Conservation (phyloP, 2,797 vertebrate genomes). For the Rhabdomys pumilio region DNA sequence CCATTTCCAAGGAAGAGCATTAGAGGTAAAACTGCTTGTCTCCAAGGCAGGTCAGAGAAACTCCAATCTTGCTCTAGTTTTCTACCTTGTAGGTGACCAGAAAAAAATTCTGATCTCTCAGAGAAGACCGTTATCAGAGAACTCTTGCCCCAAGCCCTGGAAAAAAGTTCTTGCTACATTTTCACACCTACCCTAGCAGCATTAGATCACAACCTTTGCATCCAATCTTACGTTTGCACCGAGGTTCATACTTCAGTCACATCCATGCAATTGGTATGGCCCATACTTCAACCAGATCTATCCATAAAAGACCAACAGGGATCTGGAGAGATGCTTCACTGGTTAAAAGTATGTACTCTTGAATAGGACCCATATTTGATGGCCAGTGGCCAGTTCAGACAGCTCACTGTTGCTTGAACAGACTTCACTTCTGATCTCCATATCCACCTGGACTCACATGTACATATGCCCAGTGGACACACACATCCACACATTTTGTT, state of each 20-base stretch:
- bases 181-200: too few species aligned
- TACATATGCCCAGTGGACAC: too few species aligned
- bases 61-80: background rate
- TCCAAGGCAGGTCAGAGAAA: background rate
- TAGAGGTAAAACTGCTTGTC: background rate
- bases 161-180: background rate
- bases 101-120: background rate
- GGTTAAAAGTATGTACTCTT: background rate
- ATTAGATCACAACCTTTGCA: background rate
- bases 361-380: background rate
- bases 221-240: too few species aligned
- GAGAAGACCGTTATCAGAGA: background rate
- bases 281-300: background rate
- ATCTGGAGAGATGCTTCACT: background rate
- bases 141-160: too few species aligned
- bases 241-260: background rate
- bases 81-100: background rate
- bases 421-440: background rate
- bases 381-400: background rate
- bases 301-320: background rate
- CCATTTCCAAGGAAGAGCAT: background rate
- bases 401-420: background rate
- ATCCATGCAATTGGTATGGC: background rate
- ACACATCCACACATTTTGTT: too few species aligned
- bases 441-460: background rate